Conservation (phyloP, 2,888 invertebrate genomes). For the Zygogramma bicolorata region DNA sequence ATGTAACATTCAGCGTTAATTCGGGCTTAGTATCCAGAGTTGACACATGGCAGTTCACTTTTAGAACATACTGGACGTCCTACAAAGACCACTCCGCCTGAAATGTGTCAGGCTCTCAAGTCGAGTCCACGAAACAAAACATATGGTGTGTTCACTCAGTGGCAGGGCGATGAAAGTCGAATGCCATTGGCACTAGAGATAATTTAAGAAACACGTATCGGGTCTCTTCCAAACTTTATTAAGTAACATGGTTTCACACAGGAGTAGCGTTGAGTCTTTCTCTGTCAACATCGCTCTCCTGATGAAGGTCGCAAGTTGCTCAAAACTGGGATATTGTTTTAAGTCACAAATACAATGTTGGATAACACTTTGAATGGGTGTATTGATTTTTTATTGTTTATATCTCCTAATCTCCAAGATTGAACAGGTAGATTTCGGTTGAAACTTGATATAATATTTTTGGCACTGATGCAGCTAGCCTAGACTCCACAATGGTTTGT, state of each 20-base stretch:
- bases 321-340: background rate
- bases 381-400: background rate
- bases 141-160: conserved; percentile 10
- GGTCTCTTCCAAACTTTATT: conserved; percentile 11
- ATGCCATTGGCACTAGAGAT: conserved; percentile 4
- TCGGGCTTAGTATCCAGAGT: conserved; percentile 22
- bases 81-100: conserved; percentile 25
- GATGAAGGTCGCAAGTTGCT: background rate
- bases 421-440: background rate
- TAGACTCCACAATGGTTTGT: background rate
- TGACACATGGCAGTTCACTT: conserved; percentile 27
- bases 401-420: background rate
- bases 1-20: conserved; percentile 20
- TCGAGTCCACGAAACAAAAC: conserved; percentile 19
- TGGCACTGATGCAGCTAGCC: background rate
- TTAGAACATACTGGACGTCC: conserved; percentile 36
- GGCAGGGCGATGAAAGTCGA: background rate
- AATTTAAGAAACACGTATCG: conserved; percentile 12
- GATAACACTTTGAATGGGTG: background rate
- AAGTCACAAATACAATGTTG: no score
- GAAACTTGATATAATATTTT: background rate
- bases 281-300: background rate
- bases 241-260: no score
- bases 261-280: background rate
- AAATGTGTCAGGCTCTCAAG: conserved; percentile 13